Evolutionary conservation across 2,113 vertebrate species (phyloP).

Genomic region (Lagopus leucura): DNA sequence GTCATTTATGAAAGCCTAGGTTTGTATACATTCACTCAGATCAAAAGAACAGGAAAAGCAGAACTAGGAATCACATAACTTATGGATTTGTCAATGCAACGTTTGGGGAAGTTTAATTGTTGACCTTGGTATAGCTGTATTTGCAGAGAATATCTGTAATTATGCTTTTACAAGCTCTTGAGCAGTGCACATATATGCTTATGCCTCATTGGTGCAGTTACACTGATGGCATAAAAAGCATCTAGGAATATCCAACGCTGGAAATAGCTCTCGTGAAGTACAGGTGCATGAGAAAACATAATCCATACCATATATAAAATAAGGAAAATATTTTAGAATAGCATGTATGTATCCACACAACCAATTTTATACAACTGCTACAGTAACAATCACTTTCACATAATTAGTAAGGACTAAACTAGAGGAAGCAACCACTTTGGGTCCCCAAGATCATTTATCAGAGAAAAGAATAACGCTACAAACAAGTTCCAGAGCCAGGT

Average conservation of each 20-base stretch:
- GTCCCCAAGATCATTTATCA: neutral
- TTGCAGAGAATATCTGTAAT: neutral
- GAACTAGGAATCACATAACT: neutral
- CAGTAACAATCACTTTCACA: neutral
- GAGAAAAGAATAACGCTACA: neutral
- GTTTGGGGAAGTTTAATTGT: neutral
- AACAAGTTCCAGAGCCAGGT: neutral
- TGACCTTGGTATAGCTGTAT: neutral
- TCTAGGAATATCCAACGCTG: accelerated
- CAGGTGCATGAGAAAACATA: neutral
- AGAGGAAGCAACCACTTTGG: neutral
- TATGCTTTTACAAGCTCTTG: neutral
- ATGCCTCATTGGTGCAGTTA: neutral
- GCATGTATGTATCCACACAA: accelerated
- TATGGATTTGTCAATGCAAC: neutral
- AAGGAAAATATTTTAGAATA: neutral
- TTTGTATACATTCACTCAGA: neutral
- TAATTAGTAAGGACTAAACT: neutral
- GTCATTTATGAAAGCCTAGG: neutral
- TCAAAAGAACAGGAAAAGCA: neutral
- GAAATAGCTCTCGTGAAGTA: neutral
- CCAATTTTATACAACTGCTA: neutral
- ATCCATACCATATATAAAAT: neutral
- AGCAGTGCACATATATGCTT: neutral
- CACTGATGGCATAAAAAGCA: neutral